Conservation (phyloP, 2,113 vertebrate species). For the Sinocyclocheilus grahami region DNA sequence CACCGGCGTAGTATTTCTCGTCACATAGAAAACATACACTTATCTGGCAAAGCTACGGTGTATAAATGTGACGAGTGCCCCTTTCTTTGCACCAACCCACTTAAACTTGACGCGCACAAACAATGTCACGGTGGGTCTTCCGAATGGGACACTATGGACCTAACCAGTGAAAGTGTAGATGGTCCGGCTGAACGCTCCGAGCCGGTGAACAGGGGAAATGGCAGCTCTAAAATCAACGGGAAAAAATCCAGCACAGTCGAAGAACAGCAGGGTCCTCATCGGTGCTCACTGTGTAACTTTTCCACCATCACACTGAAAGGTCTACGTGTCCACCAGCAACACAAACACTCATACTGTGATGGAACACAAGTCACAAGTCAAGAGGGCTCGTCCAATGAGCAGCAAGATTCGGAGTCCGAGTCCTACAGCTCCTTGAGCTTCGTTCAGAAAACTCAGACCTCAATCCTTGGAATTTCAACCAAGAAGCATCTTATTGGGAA, state of each 20-base stretch:
- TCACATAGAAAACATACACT: conserved; percentile 97
- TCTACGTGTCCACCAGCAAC: conserved; percentile 97
- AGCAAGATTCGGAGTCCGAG: conserved; percentile 84
- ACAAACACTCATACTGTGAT: conserved; percentile 97
- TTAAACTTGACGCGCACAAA: conserved; percentile 92
- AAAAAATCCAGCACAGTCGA: conserved; percentile 81
- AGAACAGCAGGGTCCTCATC: conserved; percentile 87
- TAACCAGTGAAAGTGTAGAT: conserved; percentile 83
- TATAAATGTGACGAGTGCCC: conserved; percentile 97
- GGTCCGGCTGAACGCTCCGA: conserved; percentile 78
- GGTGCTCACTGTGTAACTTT: conserved; percentile 94
- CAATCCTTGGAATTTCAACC: conserved; percentile 94
- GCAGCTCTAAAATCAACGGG: conserved; percentile 81
- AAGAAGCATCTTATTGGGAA: conserved; percentile 95
- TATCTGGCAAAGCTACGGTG: conserved; percentile 92
- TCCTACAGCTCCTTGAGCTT: conserved; percentile 82
- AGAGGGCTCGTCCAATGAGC: conserved; percentile 77
- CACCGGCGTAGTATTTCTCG: conserved; percentile 96
- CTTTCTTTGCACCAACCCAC: conserved; percentile 94
- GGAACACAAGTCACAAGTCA: conserved; percentile 85
- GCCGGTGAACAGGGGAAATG: conserved; percentile 81
- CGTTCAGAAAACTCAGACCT: conserved; percentile 96
- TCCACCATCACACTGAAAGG: conserved; percentile 95
- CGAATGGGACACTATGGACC: conserved; percentile 88
- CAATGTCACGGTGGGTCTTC: conserved; percentile 86